Base-by-base conservation (phyloP, 2,797 vertebrate species). In the Argentina silus region DNA sequence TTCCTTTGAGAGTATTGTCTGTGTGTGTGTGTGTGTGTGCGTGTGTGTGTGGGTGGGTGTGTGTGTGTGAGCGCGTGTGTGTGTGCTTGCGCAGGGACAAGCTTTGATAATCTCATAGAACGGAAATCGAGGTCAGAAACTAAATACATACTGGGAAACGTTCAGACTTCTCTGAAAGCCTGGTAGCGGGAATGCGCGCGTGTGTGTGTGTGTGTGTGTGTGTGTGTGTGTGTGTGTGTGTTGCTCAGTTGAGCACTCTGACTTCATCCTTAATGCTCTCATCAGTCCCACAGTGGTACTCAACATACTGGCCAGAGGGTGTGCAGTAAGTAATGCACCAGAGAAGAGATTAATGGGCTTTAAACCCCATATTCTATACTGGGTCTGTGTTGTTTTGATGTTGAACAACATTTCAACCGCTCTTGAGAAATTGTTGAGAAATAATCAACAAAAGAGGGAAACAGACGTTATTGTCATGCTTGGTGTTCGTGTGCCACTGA, bases 91-190 rank as follows among this genome's bases (percentile, higher is more conserved):
- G 60, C 66, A 72, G 59, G 44, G 55, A 56, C 43, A 50, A 36
- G 68, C 72, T 73, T 69, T 69, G 74, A 68, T 77, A 64, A 62
- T 65, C 53, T 27, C 56, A 69, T 42, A 55, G 56, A 61, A 15
- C 59, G 62, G 67, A 81, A 78, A 70, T 27, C 36, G 27, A 56
- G 62, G 44, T 21, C 43, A 43, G 60, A 69, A 67, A 70, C 59
- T 70, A 47, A 48, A 70, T 65, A 60, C 64, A 59, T 36, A 19
- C 50, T 21, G 51, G 36, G 17, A 23, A 19, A 47, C 60, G 21
- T 19, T 45, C 17, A n/a, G 11, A 17, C 12, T 17, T 56, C 36
- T 51, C 14, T 53, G 61, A 55, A 43, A 53, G 61, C 48, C 11
- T 67, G 44, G 63, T 44, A 47, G 42, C 17, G 6, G 43, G 55